A percentile compares a stretch with the other conserved stretches of the same genome.
These are phyloP conservation scores for Actenoides lindsayi DNA, from an alignment of 2,113 vertebrate genomes.

Conservation along the genomic window DNA sequence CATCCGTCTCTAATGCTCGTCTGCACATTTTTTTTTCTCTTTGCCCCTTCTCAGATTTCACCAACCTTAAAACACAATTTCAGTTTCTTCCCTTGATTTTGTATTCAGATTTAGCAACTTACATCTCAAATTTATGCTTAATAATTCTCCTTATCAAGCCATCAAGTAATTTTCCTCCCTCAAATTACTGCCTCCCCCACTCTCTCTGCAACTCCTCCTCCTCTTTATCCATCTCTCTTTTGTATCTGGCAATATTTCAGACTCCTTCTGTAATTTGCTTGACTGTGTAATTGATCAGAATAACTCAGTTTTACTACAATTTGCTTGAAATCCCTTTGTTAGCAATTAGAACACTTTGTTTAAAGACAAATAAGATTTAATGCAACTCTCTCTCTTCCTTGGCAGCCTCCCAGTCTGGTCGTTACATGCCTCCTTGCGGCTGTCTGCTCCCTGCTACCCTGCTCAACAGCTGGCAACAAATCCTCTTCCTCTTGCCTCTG, in stretches of 20 bases:
- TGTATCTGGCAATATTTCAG: slow-evolving; percentile 67
- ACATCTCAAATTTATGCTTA: slow-evolving; percentile 45
- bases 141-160: slow-evolving; percentile 62
- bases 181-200: slow-evolving; percentile 43
- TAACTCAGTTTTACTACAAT: slow-evolving; percentile 72
- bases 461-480: neutral
- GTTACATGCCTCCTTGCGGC: slow-evolving; percentile 48
- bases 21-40: neutral
- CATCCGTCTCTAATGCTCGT: neutral
- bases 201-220: slow-evolving; percentile 39
- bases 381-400: slow-evolving; percentile 41
- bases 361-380: slow-evolving; percentile 76
- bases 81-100: slow-evolving; percentile 22
- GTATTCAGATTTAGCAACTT: slow-evolving; percentile 61
- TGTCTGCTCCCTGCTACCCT: slow-evolving; percentile 13
- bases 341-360: slow-evolving; percentile 77
- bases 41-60: neutral
- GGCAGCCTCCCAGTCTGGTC: slow-evolving; percentile 63
- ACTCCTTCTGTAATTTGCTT: slow-evolving; percentile 56
- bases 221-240: slow-evolving; percentile 53
- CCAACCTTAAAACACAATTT: slow-evolving; percentile 23
- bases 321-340: slow-evolving; percentile 74
- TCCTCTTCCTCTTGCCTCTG: neutral
- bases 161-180: slow-evolving; percentile 69
- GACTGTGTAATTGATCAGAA: slow-evolving; percentile 73